Evolutionary conservation across 2,888 invertebrate genomes (phyloP).

Genomic region (Epinotia nisella): DNA sequence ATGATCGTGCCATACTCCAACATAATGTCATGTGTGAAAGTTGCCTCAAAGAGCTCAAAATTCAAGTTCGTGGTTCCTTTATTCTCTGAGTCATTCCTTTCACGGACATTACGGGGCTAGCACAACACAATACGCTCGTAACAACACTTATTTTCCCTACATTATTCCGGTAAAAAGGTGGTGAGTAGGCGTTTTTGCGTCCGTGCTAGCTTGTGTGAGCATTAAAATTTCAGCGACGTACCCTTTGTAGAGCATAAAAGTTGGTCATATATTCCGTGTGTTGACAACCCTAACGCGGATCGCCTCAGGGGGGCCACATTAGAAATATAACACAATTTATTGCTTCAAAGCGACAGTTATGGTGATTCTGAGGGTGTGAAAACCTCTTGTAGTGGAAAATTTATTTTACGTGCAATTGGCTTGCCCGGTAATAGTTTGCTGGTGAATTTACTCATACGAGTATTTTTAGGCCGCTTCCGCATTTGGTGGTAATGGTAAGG

Average conservation of each 20-base stretch:
- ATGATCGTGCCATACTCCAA: slow-evolving; percentile 5
- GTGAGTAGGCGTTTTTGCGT: slow-evolving; percentile 15
- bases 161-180: slow-evolving; percentile 27
- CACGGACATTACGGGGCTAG: slow-evolving; percentile 21
- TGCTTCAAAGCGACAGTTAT: slow-evolving; percentile 47
- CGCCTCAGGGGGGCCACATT: slow-evolving; percentile 51
- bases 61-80: slow-evolving; percentile 27
- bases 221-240: slow-evolving; percentile 53
- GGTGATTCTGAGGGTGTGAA: slow-evolving; percentile 40
- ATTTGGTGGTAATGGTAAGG: too few relatives aligned
- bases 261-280: slow-evolving; percentile 48
- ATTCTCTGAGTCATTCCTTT: slow-evolving; percentile 31
- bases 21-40: slow-evolving; percentile 35
- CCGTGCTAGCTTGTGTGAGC: slow-evolving; percentile 31
- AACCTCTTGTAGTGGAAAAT: neutral
- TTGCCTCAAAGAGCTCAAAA: slow-evolving; percentile 38
- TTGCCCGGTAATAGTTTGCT: neutral
- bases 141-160: slow-evolving; percentile 18
- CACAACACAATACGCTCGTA: slow-evolving; percentile 24
- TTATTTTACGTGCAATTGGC: slow-evolving; percentile 1
- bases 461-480: too few relatives aligned
- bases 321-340: slow-evolving; percentile 53
- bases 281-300: slow-evolving; percentile 50
- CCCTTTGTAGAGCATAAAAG: slow-evolving; percentile 53
- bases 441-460: neutral